These are phyloP conservation scores for Hycleus phaleratus DNA, from an alignment of 1,140 invertebrate species.

Conservation along the genomic window DNA sequence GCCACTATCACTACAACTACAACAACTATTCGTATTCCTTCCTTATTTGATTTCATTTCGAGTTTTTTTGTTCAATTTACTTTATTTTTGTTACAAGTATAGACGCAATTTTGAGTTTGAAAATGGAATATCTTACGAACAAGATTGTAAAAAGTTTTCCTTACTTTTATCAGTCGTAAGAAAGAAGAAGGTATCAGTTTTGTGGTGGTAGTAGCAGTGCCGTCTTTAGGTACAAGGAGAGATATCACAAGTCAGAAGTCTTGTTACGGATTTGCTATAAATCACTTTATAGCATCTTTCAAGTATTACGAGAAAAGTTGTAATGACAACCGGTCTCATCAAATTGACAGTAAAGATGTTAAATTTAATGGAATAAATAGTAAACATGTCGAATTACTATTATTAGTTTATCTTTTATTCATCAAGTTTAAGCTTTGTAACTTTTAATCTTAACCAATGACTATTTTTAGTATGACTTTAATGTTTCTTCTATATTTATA, in stretches of 20 bases:
- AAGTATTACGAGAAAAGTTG: not conserved
- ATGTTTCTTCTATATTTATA: no score
- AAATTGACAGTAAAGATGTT: conserved; percentile 1
- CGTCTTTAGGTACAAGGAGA: not conserved
- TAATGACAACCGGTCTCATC: conserved; percentile 3
- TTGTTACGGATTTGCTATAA: not conserved
- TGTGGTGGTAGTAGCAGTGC: not conserved
- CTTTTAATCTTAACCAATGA: no score
- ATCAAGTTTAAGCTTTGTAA: not conserved
- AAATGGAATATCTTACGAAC: no score
- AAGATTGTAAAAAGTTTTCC: no score
- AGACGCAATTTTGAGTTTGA: no score
- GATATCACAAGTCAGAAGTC: not conserved
- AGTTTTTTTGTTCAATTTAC: no score
- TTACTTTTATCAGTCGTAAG: not conserved
- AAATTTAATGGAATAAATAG: not conserved
- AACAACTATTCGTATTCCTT: no score
- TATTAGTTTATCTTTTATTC: conserved; percentile 8
- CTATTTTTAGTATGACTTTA: no score
- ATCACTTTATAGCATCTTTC: not conserved
- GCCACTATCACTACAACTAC: no score
- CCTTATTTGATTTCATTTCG: no score
- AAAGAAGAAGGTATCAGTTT: not conserved
- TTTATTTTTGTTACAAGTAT: no score
- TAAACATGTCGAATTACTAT: conserved; percentile 7